Evolutionary conservation across 92 coral and sea anemone genomes (phyloP).

Genomic region (Epizoanthus ramosus): DNA sequence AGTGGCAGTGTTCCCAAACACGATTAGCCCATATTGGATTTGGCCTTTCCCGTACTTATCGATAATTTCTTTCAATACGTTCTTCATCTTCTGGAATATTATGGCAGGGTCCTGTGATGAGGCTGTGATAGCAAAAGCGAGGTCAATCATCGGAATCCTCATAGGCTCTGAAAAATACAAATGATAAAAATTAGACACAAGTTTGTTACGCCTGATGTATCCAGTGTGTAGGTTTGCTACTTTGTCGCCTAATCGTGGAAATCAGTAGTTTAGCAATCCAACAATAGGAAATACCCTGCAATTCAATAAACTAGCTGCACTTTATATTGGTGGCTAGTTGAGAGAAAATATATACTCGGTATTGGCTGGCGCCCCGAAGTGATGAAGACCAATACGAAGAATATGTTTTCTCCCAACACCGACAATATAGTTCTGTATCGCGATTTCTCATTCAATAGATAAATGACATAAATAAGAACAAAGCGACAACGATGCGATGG

Average conservation of each 20-base stretch:
- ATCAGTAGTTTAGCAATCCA: too few species aligned
- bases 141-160: constrained; percentile 48
- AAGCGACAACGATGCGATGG: too few species aligned
- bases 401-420: too few species aligned
- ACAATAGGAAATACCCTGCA: too few species aligned
- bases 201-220: background rate
- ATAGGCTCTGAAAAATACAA: constrained; percentile 10
- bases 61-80: constrained; percentile 62
- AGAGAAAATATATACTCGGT: too few species aligned
- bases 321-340: too few species aligned
- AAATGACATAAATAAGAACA: too few species aligned
- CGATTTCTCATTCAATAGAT: too few species aligned
- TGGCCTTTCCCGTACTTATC: constrained; percentile 61
- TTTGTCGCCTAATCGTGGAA: background rate
- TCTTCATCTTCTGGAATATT: constrained; percentile 63
- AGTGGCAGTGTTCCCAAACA: constrained; percentile 53
- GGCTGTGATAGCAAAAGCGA: constrained; percentile 56
- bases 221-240: background rate
- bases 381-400: too few species aligned
- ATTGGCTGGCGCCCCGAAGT: too few species aligned
- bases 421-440: too few species aligned
- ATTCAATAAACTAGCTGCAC: too few species aligned
- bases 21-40: constrained; percentile 68
- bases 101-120: constrained; percentile 37
- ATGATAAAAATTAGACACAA: background rate